Conservation (phyloP, 2,888 invertebrate genomes). For the Mycalesis mineus region DNA sequence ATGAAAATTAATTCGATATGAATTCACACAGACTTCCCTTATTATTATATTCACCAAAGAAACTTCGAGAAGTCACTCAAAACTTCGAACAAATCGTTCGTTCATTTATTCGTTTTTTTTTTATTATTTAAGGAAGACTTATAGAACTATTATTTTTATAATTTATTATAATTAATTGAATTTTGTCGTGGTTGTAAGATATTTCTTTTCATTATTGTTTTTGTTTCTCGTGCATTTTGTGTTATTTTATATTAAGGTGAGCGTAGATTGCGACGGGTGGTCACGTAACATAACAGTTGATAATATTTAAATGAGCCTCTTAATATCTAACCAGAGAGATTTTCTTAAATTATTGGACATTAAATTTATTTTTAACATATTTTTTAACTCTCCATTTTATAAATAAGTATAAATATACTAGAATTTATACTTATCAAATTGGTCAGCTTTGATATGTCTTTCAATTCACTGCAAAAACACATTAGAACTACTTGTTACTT, state of each 20-base stretch:
- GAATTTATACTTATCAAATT: too few relatives aligned
- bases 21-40: constrained; percentile 2
- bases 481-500: too few relatives aligned
- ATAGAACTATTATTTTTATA: constrained; percentile 11
- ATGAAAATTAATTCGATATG: background rate
- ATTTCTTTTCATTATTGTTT: background rate
- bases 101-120: constrained; percentile 11
- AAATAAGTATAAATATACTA: too few relatives aligned
- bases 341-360: too few relatives aligned
- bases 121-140: constrained; percentile 10
- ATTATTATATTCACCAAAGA: constrained; percentile 20
- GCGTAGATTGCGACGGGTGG: background rate
- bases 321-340: too few relatives aligned
- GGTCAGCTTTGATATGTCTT: too few relatives aligned
- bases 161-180: constrained; percentile 18
- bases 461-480: too few relatives aligned
- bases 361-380: too few relatives aligned
- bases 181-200: constrained; percentile 18
- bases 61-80: constrained; percentile 5
- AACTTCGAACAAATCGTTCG: constrained; percentile 17
- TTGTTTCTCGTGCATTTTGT: constrained; percentile 1
- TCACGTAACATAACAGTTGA: background rate
- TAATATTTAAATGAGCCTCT: background rate
- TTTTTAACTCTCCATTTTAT: too few relatives aligned
- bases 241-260: background rate